A percentile compares a stretch with the other conserved stretches of the same genome.
These are phyloP conservation scores for Troglohyphantes excavatus DNA, from an alignment of 2,888 invertebrate species.

Conservation along the genomic window DNA sequence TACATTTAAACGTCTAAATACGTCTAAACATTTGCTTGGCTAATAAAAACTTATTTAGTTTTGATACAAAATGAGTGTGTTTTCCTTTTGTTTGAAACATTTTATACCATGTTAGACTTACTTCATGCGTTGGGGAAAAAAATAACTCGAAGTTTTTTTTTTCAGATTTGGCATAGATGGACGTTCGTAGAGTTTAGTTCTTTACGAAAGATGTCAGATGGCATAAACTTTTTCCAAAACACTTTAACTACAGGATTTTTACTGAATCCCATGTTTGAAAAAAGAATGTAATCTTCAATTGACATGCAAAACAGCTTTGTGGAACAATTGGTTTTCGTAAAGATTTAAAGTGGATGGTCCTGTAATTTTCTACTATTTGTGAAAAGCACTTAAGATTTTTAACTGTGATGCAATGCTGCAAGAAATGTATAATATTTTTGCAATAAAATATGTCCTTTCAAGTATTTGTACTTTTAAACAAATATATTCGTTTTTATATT, in stretches of 20 bases:
- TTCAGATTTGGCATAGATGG: constrained; percentile 64
- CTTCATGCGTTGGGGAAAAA: no score
- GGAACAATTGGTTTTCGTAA: neutral
- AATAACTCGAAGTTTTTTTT: constrained; percentile 7
- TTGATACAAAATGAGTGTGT: no score
- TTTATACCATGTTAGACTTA: no score
- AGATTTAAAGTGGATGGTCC: neutral
- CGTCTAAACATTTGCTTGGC: no score
- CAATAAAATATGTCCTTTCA: constrained; percentile 8
- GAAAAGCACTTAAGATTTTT: constrained; percentile 46
- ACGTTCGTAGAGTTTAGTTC: constrained; percentile 17
- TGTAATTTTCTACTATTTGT: constrained; percentile 35
- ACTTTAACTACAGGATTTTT: neutral
- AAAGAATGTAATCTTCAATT: neutral
- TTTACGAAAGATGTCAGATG: neutral
- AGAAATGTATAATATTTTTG: constrained; percentile 51
- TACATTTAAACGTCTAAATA: no score
- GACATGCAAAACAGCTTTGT: neutral
- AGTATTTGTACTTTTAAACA: no score
- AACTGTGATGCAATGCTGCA: constrained; percentile 52
- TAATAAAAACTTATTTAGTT: no score
- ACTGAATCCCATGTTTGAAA: neutral
- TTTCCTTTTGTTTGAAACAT: no score
- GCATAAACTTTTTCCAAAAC: neutral
- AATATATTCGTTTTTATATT: neutral